Conservation (phyloP, 2,797 vertebrate genomes). For the Yasuhikotakia modesta region DNA sequence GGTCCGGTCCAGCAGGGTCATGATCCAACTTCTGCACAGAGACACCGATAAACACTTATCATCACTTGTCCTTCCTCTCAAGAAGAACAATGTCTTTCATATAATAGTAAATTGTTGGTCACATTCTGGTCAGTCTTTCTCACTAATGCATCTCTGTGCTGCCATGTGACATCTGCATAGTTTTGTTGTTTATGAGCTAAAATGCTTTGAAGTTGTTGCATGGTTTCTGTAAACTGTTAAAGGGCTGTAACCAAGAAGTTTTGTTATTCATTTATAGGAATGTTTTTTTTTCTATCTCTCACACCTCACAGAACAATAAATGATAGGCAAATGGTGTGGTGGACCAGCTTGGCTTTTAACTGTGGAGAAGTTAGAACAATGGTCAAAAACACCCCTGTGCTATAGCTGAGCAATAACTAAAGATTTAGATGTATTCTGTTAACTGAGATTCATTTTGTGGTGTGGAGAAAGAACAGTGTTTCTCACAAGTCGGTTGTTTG, state of each 20-base stretch:
- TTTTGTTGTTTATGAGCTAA: background rate
- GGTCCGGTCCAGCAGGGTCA: constrained; percentile 58
- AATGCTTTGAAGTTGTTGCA: constrained; percentile 18
- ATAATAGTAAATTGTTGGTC: constrained; percentile 31
- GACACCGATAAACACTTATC: constrained; percentile 34
- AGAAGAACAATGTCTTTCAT: constrained; percentile 56
- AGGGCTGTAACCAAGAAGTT: background rate
- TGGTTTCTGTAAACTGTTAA: constrained; percentile 14
- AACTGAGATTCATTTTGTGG: constrained; percentile 37
- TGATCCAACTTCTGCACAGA: constrained; percentile 49
- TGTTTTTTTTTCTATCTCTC: constrained; percentile 42
- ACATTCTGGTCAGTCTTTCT: constrained; percentile 51
- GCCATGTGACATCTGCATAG: constrained; percentile 66
- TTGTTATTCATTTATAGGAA: constrained; percentile 27
- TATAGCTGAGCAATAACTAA: constrained; percentile 20
- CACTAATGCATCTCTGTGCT: constrained; percentile 51
- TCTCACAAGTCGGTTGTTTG: constrained; percentile 55
- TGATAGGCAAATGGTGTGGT: background rate
- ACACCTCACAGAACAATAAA: constrained; percentile 1
- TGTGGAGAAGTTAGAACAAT: background rate
- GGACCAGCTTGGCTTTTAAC: background rate
- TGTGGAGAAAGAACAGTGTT: constrained; percentile 24
- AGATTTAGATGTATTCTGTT: constrained; percentile 32
- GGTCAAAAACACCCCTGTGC: background rate
- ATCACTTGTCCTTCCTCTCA: constrained; percentile 63